phyloP scores from a whole-genome alignment of 1,140 invertebrate species.

The Drosophila nigrodunni region DNA sequence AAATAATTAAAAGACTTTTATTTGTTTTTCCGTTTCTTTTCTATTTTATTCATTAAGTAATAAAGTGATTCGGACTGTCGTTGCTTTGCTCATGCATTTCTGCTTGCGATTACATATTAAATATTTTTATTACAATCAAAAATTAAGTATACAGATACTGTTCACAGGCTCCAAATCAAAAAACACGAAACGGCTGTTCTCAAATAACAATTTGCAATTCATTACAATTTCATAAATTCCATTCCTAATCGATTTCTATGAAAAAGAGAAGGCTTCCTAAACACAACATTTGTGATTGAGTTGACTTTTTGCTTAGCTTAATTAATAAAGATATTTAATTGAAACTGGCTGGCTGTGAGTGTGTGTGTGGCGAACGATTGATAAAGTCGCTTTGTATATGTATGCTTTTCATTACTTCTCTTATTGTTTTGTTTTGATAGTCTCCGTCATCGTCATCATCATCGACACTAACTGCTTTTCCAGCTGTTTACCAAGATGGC shows the following conservation, averaged over 20 bases:
- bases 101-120: constrained; percentile 53
- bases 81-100: constrained; percentile 49
- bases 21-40: not conserved
- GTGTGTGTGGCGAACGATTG: constrained; percentile 34
- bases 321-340: constrained; percentile 52
- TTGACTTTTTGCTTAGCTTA: constrained; percentile 50
- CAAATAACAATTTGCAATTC: constrained; percentile 61
- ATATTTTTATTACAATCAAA: constrained; percentile 67
- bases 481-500: constrained; percentile 25
- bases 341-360: constrained; percentile 46
- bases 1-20: not conserved
- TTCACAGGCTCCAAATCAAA: constrained; percentile 53
- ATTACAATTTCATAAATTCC: constrained; percentile 44
- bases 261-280: constrained; percentile 23
- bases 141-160: constrained; percentile 52
- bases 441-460: constrained; percentile 16
- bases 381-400: constrained; percentile 34
- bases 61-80: constrained; percentile 48
- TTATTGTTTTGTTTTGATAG: constrained; percentile 41
- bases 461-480: constrained; percentile 19
- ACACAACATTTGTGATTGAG: constrained; percentile 48
- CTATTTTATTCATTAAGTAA: constrained; percentile 17
- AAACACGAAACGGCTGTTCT: constrained; percentile 17
- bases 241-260: constrained; percentile 40
- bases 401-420: constrained; percentile 21